Base-by-base conservation (phyloP, 53 echinoderm and acorn worm species). In the Paracentrotus lividus region DNA sequence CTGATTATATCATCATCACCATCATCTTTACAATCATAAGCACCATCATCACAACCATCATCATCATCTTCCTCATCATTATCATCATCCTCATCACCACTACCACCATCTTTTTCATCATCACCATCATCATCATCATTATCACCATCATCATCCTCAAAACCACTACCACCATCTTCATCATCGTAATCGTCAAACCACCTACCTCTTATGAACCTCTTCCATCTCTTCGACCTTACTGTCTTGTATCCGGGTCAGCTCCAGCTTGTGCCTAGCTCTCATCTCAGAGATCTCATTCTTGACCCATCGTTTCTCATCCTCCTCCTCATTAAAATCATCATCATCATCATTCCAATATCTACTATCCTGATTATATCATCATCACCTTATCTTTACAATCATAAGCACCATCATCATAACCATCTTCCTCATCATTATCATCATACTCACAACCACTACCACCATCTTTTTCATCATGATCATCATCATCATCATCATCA, bases 211-310 rank as follows among this genome's bases (percentile, higher is more conserved):
- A 87, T 99, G 99, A 15, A 97, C 99, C 91, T 99, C 99, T 72
- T 97, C 99, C 99, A 99, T 97, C 94, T 99, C 97, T 76, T 99
- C 99, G 59, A 97, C 97, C 92, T 99, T 99, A 86, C 96, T 97
- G 78, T 96, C 95, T 94, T 97, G 88, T 89, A 99, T 99, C 49
- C 99, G 95, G 69, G 90, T 78, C 49, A 99, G 90, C 93, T 99
- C 99, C 93, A 97, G 94, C 93, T 99, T 99, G 93, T 99, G 99
- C 47, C 99, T 95, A 15, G 99, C 99, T 93, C 99, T 93, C 99
- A 99, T 99, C 95, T 99, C 99, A 0, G 99, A 99, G 96, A 97
- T 99, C 95, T 99, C 97, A 10, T 95, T 99, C 96, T 99, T 99
- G 15, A 99, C 86, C 51, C 96, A 55, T 91, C 94, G 96, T 94